Conservation (phyloP, 2,888 invertebrate species). For the Allolobophora icterica region DNA sequence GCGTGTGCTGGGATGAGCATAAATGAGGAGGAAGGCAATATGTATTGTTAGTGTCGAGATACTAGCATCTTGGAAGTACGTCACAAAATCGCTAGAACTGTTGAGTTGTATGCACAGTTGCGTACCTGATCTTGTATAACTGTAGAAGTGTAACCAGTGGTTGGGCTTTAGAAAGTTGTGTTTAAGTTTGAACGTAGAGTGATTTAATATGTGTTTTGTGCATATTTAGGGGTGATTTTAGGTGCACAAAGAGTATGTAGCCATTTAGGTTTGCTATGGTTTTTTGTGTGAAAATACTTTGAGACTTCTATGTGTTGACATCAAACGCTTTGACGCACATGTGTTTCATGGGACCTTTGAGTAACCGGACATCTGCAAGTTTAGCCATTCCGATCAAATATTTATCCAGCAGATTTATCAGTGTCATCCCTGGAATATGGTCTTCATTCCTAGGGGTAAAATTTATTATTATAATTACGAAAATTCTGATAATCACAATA, state of each 20-base stretch:
- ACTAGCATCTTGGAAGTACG: neutral
- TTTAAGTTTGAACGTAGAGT: neutral
- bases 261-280: neutral
- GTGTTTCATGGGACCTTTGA: neutral
- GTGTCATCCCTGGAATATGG: neutral
- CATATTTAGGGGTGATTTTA: neutral
- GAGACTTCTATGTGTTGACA: slow-evolving; percentile 1
- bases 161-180: neutral
- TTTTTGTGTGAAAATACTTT: neutral
- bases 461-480: neutral
- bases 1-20: neutral
- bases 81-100: neutral
- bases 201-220: neutral
- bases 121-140: neutral
- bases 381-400: neutral
- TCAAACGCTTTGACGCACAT: neutral
- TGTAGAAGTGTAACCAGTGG: neutral
- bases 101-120: neutral
- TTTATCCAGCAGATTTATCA: too few relatives aligned
- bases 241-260: neutral
- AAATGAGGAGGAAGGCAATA: neutral
- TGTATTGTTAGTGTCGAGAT: neutral
- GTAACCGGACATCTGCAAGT: neutral
- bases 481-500: neutral
- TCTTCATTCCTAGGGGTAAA: neutral